phyloP scores from a whole-genome alignment of 1,140 invertebrate species.

The Charaxes varanes region DNA sequence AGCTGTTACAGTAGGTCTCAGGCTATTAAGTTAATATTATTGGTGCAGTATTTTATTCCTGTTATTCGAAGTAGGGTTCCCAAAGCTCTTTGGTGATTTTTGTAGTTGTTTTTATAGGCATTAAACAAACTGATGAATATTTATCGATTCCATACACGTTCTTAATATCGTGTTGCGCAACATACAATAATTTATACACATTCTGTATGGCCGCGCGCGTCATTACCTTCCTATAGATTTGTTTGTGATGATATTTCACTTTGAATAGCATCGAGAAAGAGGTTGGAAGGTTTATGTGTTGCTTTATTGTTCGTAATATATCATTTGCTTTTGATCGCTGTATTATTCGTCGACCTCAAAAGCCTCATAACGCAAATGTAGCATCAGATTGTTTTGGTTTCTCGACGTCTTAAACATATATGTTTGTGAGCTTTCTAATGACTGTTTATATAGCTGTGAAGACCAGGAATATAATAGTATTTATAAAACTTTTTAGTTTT shows the following conservation, averaged over 20 bases:
- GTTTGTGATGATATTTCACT: constrained; percentile 40
- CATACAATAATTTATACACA: constrained; percentile 43
- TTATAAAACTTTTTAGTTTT: no score
- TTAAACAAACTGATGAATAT: constrained; percentile 24
- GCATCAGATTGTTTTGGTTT: not conserved
- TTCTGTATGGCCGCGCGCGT: constrained; percentile 40
- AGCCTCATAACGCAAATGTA: not conserved
- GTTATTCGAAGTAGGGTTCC: no score
- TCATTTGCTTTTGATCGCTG: constrained; percentile 16
- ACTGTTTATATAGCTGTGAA: no score
- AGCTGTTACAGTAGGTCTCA: no score
- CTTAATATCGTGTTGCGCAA: constrained; percentile 39
- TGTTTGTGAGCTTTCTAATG: no score
- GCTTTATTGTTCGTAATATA: constrained; percentile 22
- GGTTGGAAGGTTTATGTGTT: constrained; percentile 18
- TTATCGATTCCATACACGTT: constrained; percentile 23
- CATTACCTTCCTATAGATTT: constrained; percentile 57
- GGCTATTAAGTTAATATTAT: no score
- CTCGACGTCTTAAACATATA: no score
- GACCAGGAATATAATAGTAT: no score
- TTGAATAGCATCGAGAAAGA: constrained; percentile 21
- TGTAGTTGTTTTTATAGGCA: constrained; percentile 1
- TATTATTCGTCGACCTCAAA: constrained; percentile 7
- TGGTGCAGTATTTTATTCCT: no score
- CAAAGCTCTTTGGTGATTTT: no score